These are phyloP conservation scores for Drosophila virilis DNA, from an alignment of 1,140 invertebrate genomes.

Conservation along the genomic window DNA sequence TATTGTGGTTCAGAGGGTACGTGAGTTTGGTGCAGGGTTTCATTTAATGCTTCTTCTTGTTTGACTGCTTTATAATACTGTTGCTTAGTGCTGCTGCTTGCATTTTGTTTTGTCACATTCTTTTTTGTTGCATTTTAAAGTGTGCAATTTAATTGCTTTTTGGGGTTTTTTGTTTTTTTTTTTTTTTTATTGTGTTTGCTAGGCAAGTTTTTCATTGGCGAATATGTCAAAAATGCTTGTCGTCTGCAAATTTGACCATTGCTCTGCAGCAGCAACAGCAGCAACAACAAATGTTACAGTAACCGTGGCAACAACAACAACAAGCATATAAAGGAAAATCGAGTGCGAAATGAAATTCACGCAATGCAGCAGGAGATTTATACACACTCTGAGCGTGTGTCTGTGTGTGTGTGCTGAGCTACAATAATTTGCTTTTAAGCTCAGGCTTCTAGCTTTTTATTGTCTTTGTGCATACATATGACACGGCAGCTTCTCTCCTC, in stretches of 20 bases:
- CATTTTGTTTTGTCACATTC: not conserved
- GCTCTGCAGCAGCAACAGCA: constrained; percentile 14
- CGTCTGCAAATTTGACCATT: constrained; percentile 61
- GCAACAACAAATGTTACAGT: not conserved
- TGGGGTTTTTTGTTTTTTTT: constrained; percentile 63
- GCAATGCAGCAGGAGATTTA: constrained; percentile 41
- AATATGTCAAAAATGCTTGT: constrained; percentile 74
- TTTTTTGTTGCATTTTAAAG: constrained; percentile 64
- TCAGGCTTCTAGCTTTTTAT: constrained; percentile 51
- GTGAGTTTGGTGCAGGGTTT: too few species aligned
- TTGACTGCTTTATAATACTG: constrained; percentile 64
- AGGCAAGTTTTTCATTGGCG: constrained; percentile 36
- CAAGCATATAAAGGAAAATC: constrained; percentile 22
- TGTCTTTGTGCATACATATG: constrained; percentile 44
- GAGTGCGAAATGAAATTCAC: constrained; percentile 52
- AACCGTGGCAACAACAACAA: constrained; percentile 3
- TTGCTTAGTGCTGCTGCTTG: constrained; percentile 34
- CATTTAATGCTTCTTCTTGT: constrained; percentile 1
- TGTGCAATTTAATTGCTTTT: constrained; percentile 82
- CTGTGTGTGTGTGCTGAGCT: constrained; percentile 22
- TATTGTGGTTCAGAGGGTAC: too few species aligned
- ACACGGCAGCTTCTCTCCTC: not conserved
- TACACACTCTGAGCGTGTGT: not conserved
- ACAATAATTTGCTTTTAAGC: constrained; percentile 82
- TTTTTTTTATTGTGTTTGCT: constrained; percentile 26